Evolutionary conservation across 2,113 vertebrate genomes (phyloP).

Genomic region (Sylvicapra grimmia): DNA sequence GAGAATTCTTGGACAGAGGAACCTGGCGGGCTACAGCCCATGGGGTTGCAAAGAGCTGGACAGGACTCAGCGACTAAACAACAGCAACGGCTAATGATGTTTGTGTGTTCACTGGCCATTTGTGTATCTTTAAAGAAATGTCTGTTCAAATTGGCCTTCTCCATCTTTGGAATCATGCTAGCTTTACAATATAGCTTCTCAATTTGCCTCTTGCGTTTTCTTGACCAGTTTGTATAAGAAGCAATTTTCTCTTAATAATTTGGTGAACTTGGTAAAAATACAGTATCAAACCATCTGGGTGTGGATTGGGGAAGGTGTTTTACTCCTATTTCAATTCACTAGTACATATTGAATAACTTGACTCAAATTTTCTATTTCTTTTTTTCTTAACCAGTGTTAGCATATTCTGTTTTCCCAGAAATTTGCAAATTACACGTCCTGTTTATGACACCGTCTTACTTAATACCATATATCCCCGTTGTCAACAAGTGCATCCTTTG

Average conservation of each 20-base stretch:
- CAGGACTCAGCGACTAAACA: neutral
- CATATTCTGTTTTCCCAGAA: neutral
- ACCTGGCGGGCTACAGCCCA: neutral
- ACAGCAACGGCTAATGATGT: rapidly evolving
- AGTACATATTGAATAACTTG: neutral
- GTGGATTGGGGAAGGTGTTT: neutral
- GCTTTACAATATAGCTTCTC: rapidly evolving
- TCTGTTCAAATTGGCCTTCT: neutral
- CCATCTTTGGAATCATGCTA: neutral
- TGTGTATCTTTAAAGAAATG: neutral
- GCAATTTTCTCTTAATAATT: neutral
- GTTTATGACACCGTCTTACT: neutral
- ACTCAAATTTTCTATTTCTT: neutral
- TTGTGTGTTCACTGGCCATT: too few relatives aligned
- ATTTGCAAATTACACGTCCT: rapidly evolving
- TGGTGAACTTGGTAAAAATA: neutral
- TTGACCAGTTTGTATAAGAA: neutral
- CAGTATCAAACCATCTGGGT: neutral
- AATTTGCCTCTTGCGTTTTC: neutral
- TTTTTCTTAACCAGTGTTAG: neutral
- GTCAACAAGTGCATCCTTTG: neutral
- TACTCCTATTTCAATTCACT: neutral
- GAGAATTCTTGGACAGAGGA: neutral
- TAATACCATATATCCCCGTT: rapidly evolving
- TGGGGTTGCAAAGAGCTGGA: neutral